These are phyloP conservation scores for Sympetrum striolatum DNA, from an alignment of 2,888 invertebrate species.

Conservation along the genomic window DNA sequence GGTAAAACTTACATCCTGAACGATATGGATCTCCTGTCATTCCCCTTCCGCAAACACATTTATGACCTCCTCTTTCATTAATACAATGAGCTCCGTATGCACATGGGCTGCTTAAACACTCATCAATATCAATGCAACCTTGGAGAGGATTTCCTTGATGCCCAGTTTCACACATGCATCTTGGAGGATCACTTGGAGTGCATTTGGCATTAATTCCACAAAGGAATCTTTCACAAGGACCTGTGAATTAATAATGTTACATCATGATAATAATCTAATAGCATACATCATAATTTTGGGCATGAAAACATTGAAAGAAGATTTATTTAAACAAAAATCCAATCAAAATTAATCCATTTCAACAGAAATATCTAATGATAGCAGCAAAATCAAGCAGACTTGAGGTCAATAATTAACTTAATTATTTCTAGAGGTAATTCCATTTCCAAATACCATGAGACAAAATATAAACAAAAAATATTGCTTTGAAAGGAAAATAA, in stretches of 20 bases:
- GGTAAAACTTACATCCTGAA: slow-evolving; percentile 73
- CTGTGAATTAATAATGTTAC: slow-evolving; percentile 52
- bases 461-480: no score
- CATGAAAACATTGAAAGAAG: neutral
- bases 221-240: slow-evolving; percentile 86
- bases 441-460: no score
- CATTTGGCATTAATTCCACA: slow-evolving; percentile 92
- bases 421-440: no score
- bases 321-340: neutral
- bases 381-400: no score
- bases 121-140: slow-evolving; percentile 85
- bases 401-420: no score
- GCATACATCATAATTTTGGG: neutral
- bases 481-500: no score
- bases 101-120: slow-evolving; percentile 84
- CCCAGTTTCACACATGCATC: slow-evolving; percentile 86
- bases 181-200: slow-evolving; percentile 86
- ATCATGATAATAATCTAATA: neutral
- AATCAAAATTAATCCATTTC: neutral
- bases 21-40: slow-evolving; percentile 86
- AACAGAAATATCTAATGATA: neutral
- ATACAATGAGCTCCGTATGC: slow-evolving; percentile 88
- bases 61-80: slow-evolving; percentile 84
- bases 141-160: slow-evolving; percentile 85
- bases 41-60: slow-evolving; percentile 84